Conservation (phyloP, 2,888 invertebrate genomes). For the Lasioglossum calceatum region DNA sequence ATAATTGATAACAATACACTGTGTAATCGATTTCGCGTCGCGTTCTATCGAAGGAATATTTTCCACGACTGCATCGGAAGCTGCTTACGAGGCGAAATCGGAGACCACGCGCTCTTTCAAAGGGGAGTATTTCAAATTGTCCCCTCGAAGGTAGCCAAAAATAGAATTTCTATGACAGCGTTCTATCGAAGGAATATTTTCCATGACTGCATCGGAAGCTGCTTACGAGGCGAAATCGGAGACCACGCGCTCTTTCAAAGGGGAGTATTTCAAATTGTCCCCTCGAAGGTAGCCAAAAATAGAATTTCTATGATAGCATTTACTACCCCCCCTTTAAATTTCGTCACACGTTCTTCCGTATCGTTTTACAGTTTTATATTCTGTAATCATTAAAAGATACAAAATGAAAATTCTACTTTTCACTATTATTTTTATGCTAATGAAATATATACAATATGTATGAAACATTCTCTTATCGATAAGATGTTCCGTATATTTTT, state of each 20-base stretch:
- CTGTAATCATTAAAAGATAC: neutral
- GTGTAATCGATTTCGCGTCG: neutral
- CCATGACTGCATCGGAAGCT: slow-evolving; percentile 36
- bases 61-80: slow-evolving; percentile 23
- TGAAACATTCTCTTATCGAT: neutral
- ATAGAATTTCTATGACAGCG: too few species aligned
- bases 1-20: neutral
- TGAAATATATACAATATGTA: neutral
- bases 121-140: slow-evolving; percentile 69
- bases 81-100: slow-evolving; percentile 68
- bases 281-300: slow-evolving; percentile 70
- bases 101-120: slow-evolving; percentile 68
- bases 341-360: neutral
- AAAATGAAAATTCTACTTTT: neutral
- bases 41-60: neutral
- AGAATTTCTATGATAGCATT: slow-evolving; percentile 36
- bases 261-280: slow-evolving; percentile 69
- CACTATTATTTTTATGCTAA: neutral
- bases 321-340: slow-evolving; percentile 15
- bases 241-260: slow-evolving; percentile 68
- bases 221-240: slow-evolving; percentile 68
- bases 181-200: neutral
- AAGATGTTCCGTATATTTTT: neutral
- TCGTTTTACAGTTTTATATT: neutral
- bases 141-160: slow-evolving; percentile 71